A percentile compares a stretch with the other conserved stretches of the same genome.
Evolutionary conservation across 2,797 vertebrate species (phyloP).

Genomic region (Myotis daubentonii): DNA sequence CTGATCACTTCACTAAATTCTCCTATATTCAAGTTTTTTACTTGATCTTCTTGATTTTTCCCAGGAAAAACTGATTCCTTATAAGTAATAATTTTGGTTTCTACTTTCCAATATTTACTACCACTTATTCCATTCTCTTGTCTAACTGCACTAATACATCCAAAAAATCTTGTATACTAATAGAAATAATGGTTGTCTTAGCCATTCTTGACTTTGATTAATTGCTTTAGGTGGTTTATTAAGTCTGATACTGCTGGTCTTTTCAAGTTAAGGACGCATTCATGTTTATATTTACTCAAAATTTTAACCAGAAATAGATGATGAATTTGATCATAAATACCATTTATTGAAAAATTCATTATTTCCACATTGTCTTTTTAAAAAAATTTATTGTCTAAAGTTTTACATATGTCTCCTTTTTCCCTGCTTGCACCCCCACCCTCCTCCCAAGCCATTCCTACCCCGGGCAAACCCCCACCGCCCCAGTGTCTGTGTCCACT

Average conservation of each 20-base stretch:
- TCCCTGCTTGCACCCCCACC: no score
- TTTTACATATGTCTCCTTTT: no score
- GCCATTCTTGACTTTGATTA: background rate
- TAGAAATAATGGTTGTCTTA: slow-evolving; percentile 2
- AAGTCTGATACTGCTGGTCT: background rate
- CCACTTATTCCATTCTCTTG: slow-evolving; percentile 46
- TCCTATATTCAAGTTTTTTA: slow-evolving; percentile 40
- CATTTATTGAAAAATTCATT: no score
- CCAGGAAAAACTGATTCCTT: background rate
- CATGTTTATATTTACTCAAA: slow-evolving; percentile 18
- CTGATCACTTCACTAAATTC: slow-evolving; percentile 13
- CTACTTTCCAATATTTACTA: slow-evolving; percentile 8
- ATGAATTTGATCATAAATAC: background rate
- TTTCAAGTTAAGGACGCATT: slow-evolving; percentile 15
- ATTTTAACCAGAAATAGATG: slow-evolving; percentile 5
- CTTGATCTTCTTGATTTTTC: background rate
- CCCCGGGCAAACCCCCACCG: no score
- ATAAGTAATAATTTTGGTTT: background rate
- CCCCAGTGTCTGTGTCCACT: no score
- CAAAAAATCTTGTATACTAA: slow-evolving; percentile 36
- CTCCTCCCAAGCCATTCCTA: no score
- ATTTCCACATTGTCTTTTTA: no score
- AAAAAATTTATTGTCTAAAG: no score
- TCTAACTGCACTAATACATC: slow-evolving; percentile 28
- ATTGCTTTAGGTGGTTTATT: slow-evolving; percentile 1